phyloP scores from a whole-genome alignment of 2,113 vertebrate species.

The Cryptomyrus ogoouensis region DNA sequence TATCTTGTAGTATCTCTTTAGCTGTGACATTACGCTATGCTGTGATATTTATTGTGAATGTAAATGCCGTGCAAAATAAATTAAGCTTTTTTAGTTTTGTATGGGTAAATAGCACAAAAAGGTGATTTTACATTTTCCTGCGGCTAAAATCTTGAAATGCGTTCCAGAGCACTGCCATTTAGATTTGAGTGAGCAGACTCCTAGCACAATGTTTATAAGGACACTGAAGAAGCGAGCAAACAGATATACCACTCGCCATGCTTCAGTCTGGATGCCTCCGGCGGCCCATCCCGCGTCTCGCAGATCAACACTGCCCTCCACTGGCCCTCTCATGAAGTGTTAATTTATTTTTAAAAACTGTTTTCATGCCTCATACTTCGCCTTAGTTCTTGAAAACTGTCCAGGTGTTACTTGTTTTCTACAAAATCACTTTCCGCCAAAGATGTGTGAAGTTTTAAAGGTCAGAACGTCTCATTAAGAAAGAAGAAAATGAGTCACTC shows the following conservation, averaged over 20 bases:
- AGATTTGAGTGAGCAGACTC: neutral
- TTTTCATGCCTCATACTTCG: neutral
- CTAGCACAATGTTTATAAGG: neutral
- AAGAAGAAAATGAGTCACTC: neutral
- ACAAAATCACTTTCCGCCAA: neutral
- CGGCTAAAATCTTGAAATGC: neutral
- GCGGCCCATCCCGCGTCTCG: neutral
- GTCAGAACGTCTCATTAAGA: slow-evolving; percentile 18
- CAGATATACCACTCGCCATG: neutral
- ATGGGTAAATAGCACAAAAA: neutral
- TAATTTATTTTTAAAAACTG: neutral
- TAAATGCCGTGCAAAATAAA: neutral
- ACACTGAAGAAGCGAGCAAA: neutral
- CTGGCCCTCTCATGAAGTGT: neutral
- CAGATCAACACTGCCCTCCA: slow-evolving; percentile 12
- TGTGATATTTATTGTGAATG: neutral
- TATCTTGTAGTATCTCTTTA: neutral
- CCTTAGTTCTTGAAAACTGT: neutral
- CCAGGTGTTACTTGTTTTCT: neutral
- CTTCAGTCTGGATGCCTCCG: neutral
- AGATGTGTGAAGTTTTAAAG: neutral
- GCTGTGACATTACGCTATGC: neutral
- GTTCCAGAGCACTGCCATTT: neutral
- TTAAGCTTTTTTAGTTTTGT: neutral
- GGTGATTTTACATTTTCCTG: neutral